Percentiles rank a stretch among this genome's conserved stretches.
Conservation (phyloP, 2,797 vertebrate species). For the Artibeus lituratus region DNA sequence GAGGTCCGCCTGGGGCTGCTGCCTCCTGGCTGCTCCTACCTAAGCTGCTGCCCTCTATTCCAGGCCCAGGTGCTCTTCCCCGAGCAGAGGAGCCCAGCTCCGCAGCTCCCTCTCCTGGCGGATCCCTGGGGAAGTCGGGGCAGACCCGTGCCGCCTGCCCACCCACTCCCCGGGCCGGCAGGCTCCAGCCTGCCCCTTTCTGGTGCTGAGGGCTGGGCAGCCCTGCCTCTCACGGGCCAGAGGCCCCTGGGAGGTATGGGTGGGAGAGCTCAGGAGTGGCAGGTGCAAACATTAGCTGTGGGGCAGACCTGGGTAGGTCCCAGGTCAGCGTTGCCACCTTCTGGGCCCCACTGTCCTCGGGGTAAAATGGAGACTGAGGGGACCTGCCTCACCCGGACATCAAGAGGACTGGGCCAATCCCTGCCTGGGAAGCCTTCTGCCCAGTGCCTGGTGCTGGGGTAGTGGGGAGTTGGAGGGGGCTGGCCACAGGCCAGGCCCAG, state of each 20-base stretch:
- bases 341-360: conserved; percentile 30
- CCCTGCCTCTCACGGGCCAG: not conserved
- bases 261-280: not conserved
- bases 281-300: not conserved
- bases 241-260: not conserved
- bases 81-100: not conserved
- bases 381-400: not conserved
- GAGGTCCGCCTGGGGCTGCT: not conserved
- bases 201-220: not conserved
- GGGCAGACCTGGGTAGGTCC: not conserved
- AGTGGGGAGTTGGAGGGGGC: not conserved
- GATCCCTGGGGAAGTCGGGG: not conserved
- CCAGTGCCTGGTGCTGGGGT: not conserved
- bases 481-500: not conserved
- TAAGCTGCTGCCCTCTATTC: not conserved
- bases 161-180: not conserved
- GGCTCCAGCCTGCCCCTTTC: not conserved
- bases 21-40: not conserved
- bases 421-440: not conserved
- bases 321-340: not conserved
- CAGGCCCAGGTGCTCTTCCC: not conserved
- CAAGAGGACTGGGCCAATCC: not conserved
- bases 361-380: not conserved
- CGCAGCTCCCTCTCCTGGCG: not conserved
- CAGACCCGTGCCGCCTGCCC: not conserved